Conservation (phyloP, 2,797 vertebrate species). For the Amphiprion clarkii region DNA sequence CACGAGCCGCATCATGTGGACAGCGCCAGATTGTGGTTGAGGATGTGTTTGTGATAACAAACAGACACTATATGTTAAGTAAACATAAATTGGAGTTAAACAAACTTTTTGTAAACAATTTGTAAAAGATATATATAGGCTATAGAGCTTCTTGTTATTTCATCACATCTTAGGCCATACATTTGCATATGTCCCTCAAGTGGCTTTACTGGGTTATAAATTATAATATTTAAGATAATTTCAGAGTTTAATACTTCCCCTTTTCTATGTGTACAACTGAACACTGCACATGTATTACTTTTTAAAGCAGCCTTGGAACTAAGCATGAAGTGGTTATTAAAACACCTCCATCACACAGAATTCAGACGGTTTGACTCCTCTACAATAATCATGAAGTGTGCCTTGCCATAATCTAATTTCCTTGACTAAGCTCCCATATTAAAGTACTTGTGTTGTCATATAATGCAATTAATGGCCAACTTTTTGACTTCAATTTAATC, state of each 20-base stretch:
- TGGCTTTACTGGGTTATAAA: no score
- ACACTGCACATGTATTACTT: no score
- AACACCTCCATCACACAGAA: not conserved
- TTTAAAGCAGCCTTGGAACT: not conserved
- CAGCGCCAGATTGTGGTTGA: not conserved
- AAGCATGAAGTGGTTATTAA: not conserved
- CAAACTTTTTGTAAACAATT: no score
- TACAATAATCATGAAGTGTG: not conserved
- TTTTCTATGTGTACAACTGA: no score
- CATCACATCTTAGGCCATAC: no score
- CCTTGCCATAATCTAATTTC: constrained; percentile 29
- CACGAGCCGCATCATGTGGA: constrained; percentile 39
- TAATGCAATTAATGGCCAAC: constrained; percentile 41
- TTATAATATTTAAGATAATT: no score
- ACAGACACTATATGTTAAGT: not conserved
- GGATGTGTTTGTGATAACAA: not conserved
- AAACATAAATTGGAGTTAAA: not conserved
- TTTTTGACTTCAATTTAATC: constrained; percentile 42
- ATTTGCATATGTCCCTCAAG: no score
- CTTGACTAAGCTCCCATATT: constrained; percentile 39
- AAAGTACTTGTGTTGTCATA: constrained; percentile 38
- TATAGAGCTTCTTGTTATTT: no score
- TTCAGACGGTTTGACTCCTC: constrained; percentile 9
- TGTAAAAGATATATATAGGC: no score
- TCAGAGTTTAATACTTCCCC: no score